phyloP scores from a whole-genome alignment of 2,888 invertebrate species.

The Clitarchus hookeri region DNA sequence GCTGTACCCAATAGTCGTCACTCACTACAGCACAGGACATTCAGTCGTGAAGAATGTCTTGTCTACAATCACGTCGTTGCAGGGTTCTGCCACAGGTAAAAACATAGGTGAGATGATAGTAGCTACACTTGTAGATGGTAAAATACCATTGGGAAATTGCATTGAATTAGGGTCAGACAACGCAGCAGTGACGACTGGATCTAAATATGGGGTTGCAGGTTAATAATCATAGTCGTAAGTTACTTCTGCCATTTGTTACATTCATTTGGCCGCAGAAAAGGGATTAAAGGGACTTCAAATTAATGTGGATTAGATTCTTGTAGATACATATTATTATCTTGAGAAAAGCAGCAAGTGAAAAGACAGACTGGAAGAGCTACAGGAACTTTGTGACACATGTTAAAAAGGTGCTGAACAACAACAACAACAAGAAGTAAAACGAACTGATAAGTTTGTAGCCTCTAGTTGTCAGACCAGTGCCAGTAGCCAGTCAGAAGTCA shows the following conservation, averaged over 20 bases:
- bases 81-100: not conserved
- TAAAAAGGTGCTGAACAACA: not conserved
- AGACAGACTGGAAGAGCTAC: not conserved
- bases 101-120: not conserved
- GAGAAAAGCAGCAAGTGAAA: not conserved
- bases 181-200: not conserved
- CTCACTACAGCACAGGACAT: too few relatives aligned
- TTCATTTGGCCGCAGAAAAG: not conserved
- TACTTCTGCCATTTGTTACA: not conserved
- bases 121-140: not conserved
- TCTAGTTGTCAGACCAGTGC: not conserved
- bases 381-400: not conserved
- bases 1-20: too few relatives aligned
- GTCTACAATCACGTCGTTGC: not conserved
- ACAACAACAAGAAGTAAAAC: not conserved
- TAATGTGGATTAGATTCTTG: not conserved
- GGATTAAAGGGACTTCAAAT: not conserved
- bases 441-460: not conserved
- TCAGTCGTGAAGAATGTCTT: too few relatives aligned
- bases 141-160: not conserved
- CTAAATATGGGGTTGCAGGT: too few relatives aligned
- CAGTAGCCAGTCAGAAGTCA: not conserved
- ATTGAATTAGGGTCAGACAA: not conserved
- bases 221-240: too few relatives aligned
- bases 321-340: not conserved